Evolutionary conservation across 2,113 vertebrate genomes (phyloP).

Genomic region (Mastomys natalensis): DNA sequence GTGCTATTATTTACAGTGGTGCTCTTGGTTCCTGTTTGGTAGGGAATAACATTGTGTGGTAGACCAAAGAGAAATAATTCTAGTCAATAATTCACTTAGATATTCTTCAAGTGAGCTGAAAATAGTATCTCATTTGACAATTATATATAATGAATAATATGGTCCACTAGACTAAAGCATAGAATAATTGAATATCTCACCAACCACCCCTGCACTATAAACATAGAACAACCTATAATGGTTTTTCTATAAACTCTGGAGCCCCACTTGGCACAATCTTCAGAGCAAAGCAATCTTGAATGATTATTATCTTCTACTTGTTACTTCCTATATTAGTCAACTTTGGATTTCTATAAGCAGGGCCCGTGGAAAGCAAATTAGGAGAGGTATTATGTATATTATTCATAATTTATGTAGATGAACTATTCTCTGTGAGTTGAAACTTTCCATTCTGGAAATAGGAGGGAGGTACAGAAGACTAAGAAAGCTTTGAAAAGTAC

Average conservation of each 20-base stretch:
- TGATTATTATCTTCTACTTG: not conserved
- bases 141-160: not conserved
- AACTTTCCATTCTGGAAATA: not conserved
- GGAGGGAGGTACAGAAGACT: not conserved
- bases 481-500: not conserved
- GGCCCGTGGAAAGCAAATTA: not conserved
- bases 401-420: not conserved
- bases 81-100: not conserved
- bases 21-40: not conserved
- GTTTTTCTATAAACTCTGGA: not conserved
- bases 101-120: not conserved
- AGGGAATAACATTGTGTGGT: not conserved
- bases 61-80: not conserved
- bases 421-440: not conserved
- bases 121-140: not conserved
- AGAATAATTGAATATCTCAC: not conserved
- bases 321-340: not conserved
- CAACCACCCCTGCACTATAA: not conserved
- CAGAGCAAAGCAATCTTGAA: not conserved
- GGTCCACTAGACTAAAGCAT: not conserved
- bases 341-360: not conserved
- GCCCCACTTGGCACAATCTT: not conserved
- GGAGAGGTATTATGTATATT: not conserved
- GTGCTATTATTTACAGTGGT: not conserved
- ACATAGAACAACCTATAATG: not conserved